Evolutionary conservation across 2,797 vertebrate species (phyloP).

Genomic region (Sebastes minor): DNA sequence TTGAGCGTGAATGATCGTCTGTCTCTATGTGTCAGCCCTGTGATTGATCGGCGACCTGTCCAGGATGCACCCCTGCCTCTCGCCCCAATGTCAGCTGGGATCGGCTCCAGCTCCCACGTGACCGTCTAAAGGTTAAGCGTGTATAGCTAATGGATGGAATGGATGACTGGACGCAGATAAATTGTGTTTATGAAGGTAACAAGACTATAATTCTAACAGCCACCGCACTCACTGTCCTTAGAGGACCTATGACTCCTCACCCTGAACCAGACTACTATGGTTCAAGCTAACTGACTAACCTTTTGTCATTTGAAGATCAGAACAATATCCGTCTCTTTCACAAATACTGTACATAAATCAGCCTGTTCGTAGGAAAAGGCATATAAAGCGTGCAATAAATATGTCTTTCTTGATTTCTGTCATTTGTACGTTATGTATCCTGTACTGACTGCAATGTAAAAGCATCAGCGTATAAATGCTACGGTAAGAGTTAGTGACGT

Average conservation of each 20-base stretch:
- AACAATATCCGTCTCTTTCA: not conserved
- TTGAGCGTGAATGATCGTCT: not conserved
- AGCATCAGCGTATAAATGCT: too few relatives aligned
- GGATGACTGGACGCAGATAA: conserved; percentile 3
- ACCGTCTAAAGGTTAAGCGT: not conserved
- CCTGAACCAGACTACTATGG: not conserved
- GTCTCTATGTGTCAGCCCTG: not conserved
- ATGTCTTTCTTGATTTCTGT: too few relatives aligned
- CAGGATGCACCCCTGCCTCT: not conserved
- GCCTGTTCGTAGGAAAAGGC: too few relatives aligned
- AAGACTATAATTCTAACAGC: not conserved
- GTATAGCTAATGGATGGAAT: not conserved
- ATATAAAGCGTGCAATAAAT: too few relatives aligned
- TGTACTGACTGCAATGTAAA: too few relatives aligned
- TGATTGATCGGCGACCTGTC: not conserved
- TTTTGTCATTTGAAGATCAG: not conserved
- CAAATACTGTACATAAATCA: too few relatives aligned
- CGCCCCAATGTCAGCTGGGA: not conserved
- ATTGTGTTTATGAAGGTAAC: conserved; percentile 12
- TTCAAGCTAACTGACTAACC: not conserved
- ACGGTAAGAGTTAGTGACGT: too few relatives aligned
- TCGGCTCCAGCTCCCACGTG: not conserved
- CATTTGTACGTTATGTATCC: too few relatives aligned
- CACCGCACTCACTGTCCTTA: not conserved
- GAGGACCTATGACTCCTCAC: not conserved